phyloP scores from a whole-genome alignment of 2,113 vertebrate genomes.

The Anarhynchus alexandrinus region DNA sequence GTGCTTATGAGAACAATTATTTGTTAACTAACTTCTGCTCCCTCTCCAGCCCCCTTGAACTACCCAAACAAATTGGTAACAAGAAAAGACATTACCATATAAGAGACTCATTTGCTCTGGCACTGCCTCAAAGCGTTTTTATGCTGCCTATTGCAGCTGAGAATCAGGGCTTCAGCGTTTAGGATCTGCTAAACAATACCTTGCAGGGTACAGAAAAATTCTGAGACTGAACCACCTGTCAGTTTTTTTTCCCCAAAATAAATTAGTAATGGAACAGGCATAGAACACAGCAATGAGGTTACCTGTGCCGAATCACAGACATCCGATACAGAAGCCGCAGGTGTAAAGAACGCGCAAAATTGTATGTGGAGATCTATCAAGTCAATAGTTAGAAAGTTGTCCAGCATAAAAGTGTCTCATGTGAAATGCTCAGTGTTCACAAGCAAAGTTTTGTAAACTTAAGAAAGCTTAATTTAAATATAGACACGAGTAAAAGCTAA shows the following conservation, averaged over 20 bases:
- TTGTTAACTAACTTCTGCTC: not conserved
- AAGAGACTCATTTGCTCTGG: not conserved
- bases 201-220: not conserved
- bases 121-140: not conserved
- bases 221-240: not conserved
- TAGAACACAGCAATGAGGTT: not conserved
- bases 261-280: not conserved
- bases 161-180: not conserved
- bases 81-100: not conserved
- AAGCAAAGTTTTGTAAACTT: conserved; percentile 53
- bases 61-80: not conserved
- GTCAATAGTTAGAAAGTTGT: conserved; percentile 17
- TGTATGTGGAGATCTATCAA: not conserved
- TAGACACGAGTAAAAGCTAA: conserved; percentile 50
- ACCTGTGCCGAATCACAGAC: conserved; percentile 9
- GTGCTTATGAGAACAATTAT: not conserved
- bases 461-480: conserved; percentile 56
- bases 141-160: not conserved
- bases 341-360: not conserved
- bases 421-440: conserved; percentile 44
- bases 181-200: not conserved
- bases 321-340: not conserved
- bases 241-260: not conserved
- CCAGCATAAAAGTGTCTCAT: conserved; percentile 36
- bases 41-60: not conserved